phyloP scores from a whole-genome alignment of 2,888 invertebrate species.

The Unio pictorum region DNA sequence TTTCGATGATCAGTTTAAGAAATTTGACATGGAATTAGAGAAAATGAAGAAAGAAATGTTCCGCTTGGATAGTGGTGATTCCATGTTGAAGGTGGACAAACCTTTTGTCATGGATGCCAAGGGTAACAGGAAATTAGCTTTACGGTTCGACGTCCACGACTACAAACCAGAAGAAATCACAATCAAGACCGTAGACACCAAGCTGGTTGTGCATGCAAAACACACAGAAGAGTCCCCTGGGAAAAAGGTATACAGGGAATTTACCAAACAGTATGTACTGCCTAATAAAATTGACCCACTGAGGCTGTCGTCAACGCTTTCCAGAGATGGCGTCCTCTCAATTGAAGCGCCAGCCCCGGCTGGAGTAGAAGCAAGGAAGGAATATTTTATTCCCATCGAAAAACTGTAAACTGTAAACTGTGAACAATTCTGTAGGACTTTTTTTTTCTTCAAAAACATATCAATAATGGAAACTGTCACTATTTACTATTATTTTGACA shows the following conservation, averaged over 20 bases:
- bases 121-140: constrained; percentile 89
- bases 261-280: constrained; percentile 96
- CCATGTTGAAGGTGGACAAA: constrained; percentile 48
- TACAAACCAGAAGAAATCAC: constrained; percentile 97
- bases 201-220: constrained; percentile 93
- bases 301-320: constrained; percentile 93
- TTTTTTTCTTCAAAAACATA: too few species aligned
- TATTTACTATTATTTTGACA: too few species aligned
- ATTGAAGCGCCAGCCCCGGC: constrained; percentile 94
- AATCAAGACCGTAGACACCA: constrained; percentile 98
- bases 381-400: constrained; percentile 85
- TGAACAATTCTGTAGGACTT: not conserved
- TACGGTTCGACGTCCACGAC: constrained; percentile 98
- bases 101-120: constrained; percentile 73
- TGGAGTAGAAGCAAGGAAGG: constrained; percentile 80
- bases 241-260: constrained; percentile 97
- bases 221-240: constrained; percentile 98
- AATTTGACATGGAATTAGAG: constrained; percentile 51
- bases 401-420: constrained; percentile 28
- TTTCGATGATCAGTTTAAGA: constrained; percentile 19
- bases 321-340: constrained; percentile 96
- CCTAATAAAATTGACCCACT: constrained; percentile 98
- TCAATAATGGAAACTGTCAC: too few species aligned
- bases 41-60: constrained; percentile 46
- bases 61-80: constrained; percentile 38